Evolutionary conservation across 2,797 vertebrate genomes (phyloP).

Genomic region (Enteromius treurensis): DNA sequence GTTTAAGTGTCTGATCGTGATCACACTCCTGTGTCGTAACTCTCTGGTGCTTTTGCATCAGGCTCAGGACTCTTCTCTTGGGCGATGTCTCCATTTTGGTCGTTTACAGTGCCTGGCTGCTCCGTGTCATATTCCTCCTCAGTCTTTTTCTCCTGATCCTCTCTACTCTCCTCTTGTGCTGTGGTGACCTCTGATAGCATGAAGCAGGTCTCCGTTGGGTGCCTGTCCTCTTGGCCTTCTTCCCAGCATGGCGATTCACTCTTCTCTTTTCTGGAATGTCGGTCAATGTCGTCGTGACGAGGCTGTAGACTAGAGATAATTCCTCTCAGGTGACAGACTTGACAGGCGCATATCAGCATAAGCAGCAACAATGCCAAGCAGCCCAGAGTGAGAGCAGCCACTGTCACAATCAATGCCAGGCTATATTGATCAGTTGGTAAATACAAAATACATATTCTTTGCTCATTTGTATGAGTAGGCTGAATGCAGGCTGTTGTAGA

Average conservation of each 20-base stretch:
- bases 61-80: slow-evolving; percentile 15
- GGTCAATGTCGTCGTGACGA: slow-evolving; percentile 20
- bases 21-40: not conserved
- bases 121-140: not conserved
- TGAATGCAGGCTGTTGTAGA: fast-evolving
- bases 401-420: not conserved
- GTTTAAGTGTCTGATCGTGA: not conserved
- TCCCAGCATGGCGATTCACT: not conserved
- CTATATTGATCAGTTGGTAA: fast-evolving
- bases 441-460: fast-evolving
- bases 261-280: slow-evolving; percentile 8
- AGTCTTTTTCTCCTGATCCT: slow-evolving; percentile 4
- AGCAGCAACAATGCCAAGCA: slow-evolving; percentile 59
- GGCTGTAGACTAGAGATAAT: slow-evolving; percentile 22
- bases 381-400: slow-evolving; percentile 49
- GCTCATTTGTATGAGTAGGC: fast-evolving
- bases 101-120: not conserved
- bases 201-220: slow-evolving; percentile 56
- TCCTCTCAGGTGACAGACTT: slow-evolving; percentile 62
- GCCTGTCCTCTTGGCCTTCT: not conserved
- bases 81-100: slow-evolving; percentile 3
- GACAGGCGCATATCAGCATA: slow-evolving; percentile 52
- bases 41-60: not conserved
- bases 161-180: slow-evolving; percentile 1
- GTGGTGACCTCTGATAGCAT: slow-evolving; percentile 61